Evolutionary conservation across 2,113 vertebrate genomes (phyloP), one percentile per base, ranked within the genome.

Genomic region (Sylvia atricapilla): DNA sequence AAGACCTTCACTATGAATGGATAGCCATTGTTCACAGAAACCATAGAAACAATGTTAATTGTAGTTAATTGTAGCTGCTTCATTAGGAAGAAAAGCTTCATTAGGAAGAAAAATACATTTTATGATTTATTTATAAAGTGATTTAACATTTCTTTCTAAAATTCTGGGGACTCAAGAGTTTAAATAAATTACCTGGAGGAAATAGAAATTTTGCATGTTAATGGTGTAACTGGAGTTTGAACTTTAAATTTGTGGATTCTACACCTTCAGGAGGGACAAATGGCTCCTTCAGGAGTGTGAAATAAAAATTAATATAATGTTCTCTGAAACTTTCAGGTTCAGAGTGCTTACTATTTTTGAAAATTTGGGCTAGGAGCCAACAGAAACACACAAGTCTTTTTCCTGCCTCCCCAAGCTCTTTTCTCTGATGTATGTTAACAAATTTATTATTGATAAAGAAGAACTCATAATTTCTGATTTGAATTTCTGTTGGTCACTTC

Each of bases 1-100:
- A 84, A 58, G 77, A 97, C 37, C 4, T 92, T 11, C 16, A 88
- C 76, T 69, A 96, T 79, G 14, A 7, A 56, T 24, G 93, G 97
- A 62, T 68, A 97, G 22, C 82, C 89, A 2, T 31, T 22, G 22
- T 97, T 97, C 94, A 98, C 84, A 35, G 47, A 94, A 89, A 87
- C 23, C 93, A 98, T 85, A 37, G 47, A 95, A 89, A 87, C 19
- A 46, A 33, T 33, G 10, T 20, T 20, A 24, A n/a, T 43, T 52
- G 20, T 62, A 58, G 39, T 63, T 97, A 93, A 95, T 96, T 92
- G 53, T 97, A 98, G 35, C 93, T 98, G n/a, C 55, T 86, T n/a
- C n/a, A n/a, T n/a, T n/a, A n/a, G n/a, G n/a, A n/a, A 49, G 84
- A 84, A 78, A 94, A 28, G 83, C 23, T 85, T 53, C 55, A 68